These are phyloP conservation scores for Formica exsecta DNA, from an alignment of 1,140 invertebrate genomes.

Conservation along the genomic window DNA sequence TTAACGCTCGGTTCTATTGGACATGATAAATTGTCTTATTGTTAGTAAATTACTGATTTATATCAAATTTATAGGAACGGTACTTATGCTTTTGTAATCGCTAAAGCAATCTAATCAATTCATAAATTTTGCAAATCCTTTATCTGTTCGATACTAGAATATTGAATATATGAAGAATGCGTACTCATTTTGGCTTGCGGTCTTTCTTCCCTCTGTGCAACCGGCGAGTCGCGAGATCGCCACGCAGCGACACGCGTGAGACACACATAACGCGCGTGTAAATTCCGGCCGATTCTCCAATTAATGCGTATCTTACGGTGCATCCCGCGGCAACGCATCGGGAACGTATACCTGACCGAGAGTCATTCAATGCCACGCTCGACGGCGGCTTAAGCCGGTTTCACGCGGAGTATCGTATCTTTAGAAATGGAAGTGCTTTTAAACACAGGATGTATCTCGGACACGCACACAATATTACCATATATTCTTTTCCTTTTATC, in stretches of 20 bases:
- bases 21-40: not conserved
- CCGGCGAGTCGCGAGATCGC: slow-evolving; percentile 19
- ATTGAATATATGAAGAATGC: slow-evolving; percentile 9
- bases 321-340: slow-evolving; percentile 46
- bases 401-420: slow-evolving; percentile 9
- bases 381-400: slow-evolving; percentile 49
- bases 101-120: not conserved
- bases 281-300: slow-evolving; percentile 60
- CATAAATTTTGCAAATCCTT: slow-evolving; percentile 3
- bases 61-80: not conserved
- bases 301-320: slow-evolving; percentile 64
- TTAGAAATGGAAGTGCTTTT: slow-evolving; percentile 6
- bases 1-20: not conserved
- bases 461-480: not conserved
- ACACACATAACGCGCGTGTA: slow-evolving; percentile 47
- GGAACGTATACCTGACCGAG: slow-evolving; percentile 46
- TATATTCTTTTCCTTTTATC: not conserved
- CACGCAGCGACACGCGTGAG: slow-evolving; percentile 43
- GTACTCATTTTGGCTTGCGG: not conserved
- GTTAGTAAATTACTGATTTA: not conserved
- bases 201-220: not conserved
- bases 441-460: not conserved
- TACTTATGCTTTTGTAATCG: not conserved
- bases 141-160: too few species aligned
- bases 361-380: slow-evolving; percentile 29